Evolutionary conservation across 2,797 vertebrate genomes (phyloP), one percentile per base, ranked within the genome.

Genomic region (Cichlasoma orientale): DNA sequence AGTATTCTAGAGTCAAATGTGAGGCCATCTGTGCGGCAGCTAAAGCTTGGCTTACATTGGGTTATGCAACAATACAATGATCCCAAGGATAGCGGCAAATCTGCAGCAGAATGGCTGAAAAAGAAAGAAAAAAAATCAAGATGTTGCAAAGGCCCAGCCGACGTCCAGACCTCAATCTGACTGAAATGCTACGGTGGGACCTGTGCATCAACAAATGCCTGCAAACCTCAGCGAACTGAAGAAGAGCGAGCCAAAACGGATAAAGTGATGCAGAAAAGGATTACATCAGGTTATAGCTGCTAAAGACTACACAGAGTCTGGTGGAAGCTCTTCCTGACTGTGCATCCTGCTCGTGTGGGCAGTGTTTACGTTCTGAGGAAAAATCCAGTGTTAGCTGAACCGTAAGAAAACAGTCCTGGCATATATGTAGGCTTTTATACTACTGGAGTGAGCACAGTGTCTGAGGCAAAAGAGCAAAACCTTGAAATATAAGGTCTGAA

Each of bases 271-370:
- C 27, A 66, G 61, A 66, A 47, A 66, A 19, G 16, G 58, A 18
- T 0, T 74, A 69, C 0, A 57, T n/a, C 0, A 27, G 41, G 36
- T 10, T 63, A 25, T 0, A 25, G 36, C 8, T 63, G 36, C 36
- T 63, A 18, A 25, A 7, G 21, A 47, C 44, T 18, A 6, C 16
- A 18, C 16, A 63, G 21, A 25, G 14, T n/a, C 36, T 4, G 1
- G 0, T 3, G 21, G 36, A 63, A 63, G 44, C 59, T 0, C 23
- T 63, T 44, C 38, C 44, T 19, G 59, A 44, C 0, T 2, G 8
- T 18, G 0, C 8, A 11, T 44, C 59, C 27, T 23, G 47, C 18
- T 44, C 50, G 33, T 7, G 33, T 3, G 2, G 19, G 54, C 7
- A 3, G 16, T 0, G 21, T 56, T 29, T n/a, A 38, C 31, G 27